Evolutionary conservation across 2,888 invertebrate genomes (phyloP).

Genomic region (Acanthosepion pharaonis): DNA sequence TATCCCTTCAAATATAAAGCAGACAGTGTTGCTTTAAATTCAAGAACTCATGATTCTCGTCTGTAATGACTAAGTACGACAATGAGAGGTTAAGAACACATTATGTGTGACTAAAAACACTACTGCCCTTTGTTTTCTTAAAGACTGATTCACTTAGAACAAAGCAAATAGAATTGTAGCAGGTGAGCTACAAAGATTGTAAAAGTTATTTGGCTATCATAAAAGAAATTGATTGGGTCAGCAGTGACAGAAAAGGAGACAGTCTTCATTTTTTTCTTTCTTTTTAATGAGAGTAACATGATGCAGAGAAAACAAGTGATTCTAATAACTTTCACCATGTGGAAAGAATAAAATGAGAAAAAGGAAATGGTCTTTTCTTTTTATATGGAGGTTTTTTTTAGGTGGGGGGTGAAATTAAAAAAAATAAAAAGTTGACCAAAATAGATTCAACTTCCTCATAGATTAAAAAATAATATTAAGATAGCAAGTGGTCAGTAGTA

Average conservation of each 20-base stretch:
- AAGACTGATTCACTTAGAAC: background rate
- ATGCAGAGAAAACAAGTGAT: background rate
- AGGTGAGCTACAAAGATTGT: background rate
- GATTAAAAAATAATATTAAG: conserved; percentile 33
- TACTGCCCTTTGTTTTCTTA: background rate
- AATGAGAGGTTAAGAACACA: background rate
- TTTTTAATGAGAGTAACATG: background rate
- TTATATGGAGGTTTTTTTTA: background rate
- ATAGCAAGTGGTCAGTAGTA: background rate
- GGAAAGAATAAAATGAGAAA: background rate
- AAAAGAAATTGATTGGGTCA: conserved; percentile 16
- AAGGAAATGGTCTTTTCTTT: background rate
- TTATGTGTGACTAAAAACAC: background rate
- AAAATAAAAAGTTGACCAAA: background rate
- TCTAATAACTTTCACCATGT: background rate
- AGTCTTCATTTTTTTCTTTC: background rate
- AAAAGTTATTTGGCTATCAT: background rate
- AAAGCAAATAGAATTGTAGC: background rate
- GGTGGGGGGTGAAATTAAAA: background rate
- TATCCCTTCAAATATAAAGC: background rate
- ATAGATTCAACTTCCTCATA: background rate
- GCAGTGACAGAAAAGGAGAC: background rate
- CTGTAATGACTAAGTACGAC: conserved; percentile 33
- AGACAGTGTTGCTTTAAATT: background rate
- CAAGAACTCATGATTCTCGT: background rate